These are phyloP conservation scores for Neuroterus valhalla DNA, from an alignment of 1,140 invertebrate genomes.

Conservation along the genomic window DNA sequence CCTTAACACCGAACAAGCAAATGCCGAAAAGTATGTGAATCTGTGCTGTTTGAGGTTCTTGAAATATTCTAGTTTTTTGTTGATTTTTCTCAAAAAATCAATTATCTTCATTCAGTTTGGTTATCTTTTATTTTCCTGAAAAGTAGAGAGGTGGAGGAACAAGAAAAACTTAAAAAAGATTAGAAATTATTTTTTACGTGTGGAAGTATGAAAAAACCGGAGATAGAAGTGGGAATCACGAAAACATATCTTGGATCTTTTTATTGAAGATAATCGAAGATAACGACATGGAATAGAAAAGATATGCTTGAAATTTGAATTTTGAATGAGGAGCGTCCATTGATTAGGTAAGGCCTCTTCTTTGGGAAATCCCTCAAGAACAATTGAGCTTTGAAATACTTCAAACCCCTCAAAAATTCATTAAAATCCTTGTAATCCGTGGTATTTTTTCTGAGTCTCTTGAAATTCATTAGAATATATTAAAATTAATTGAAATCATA, in stretches of 20 bases:
- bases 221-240: neutral
- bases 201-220: neutral
- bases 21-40: neutral
- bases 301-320: neutral
- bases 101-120: neutral
- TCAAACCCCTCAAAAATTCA: no score
- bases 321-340: no score
- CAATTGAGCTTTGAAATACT: no score
- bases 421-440: no score
- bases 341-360: no score
- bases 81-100: neutral
- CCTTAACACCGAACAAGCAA: neutral
- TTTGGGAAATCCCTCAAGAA: no score
- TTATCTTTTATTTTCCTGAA: neutral
- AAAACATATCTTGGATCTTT: conserved; percentile 20
- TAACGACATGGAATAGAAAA: no score
- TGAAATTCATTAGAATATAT: no score
- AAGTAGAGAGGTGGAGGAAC: neutral
- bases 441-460: no score
- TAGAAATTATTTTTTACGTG: conserved; percentile 13
- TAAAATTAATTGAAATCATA: no score
- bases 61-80: neutral
- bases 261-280: conserved; percentile 2
- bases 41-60: neutral
- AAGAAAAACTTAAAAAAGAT: neutral